Evolutionary conservation across 1,140 invertebrate genomes (phyloP), one percentile per base, ranked within the genome.

Genomic region (Drusus annulatus): DNA sequence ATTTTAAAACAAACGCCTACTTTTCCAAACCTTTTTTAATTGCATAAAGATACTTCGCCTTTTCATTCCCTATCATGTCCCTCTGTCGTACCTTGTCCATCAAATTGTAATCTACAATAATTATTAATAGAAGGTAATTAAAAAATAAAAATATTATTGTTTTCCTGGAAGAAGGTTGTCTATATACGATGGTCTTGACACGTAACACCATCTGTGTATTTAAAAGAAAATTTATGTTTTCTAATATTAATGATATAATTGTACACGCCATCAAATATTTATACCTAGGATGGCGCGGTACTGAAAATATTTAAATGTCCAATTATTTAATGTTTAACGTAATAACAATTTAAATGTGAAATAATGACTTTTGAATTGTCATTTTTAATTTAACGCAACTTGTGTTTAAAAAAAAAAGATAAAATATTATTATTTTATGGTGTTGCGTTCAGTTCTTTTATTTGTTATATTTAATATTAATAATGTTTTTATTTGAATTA

Each of bases 401-500:
- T 60, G 56, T 60, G 56, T 60, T 60, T 17, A 60, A 60, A 60
- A 65, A 65, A 65, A 60, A 21, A 23, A 60, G 19, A 60, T 21
- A 5, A 25, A 25, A 28, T 65, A 65, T 7, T 65, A 65, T 21
- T 7, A 16, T 65, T 65, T 25, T 25, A 0, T 65, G 62, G 28
- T 65, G 62, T 65, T 65, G 6, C 28, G 10, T 31, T 65, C 21
- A 25, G 62, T 65, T 65, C 62, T 65, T 21, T 65, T 28, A 65
- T 65, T 65, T 65, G 36, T 45, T 45, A 45, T 45, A 45, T 65
- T 65, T 65, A 65, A 65, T 65, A 65, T 65, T 65, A 45, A 45
- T 45, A 65, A 65, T 65, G 21, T 65, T 65, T 65, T 65, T 31
- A 28, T 65, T 65, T 65, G 62, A 65, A 65, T 28, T 65, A 65